A percentile compares a stretch with the other conserved stretches of the same genome.
Conservation (phyloP, 1,140 invertebrate genomes). For the Meloidogyne exigua region DNA sequence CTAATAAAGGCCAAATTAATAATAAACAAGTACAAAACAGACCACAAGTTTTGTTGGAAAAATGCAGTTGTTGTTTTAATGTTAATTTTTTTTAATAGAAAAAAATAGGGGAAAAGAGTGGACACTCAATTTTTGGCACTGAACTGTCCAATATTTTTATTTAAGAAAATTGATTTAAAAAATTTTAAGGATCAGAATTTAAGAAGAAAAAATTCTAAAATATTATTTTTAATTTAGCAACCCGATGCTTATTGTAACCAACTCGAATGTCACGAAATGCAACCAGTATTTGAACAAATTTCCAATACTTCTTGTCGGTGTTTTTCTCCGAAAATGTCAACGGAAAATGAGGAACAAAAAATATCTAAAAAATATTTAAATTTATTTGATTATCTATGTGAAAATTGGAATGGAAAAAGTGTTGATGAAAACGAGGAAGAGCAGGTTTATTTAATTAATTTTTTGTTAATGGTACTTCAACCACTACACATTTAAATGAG, state of each 20-base stretch:
- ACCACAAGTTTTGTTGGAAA: not conserved
- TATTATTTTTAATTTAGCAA: slow-evolving; percentile 52
- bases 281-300: slow-evolving; percentile 38
- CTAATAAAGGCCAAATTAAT: not conserved
- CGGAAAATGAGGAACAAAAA: not conserved
- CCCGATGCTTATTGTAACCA: slow-evolving; percentile 46
- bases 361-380: not conserved
- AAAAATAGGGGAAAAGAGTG: too few species aligned
- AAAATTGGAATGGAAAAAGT: not conserved
- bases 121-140: too few species aligned
- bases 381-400: not conserved
- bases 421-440: not conserved
- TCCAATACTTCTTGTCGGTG: slow-evolving; percentile 47
- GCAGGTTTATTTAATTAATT: not conserved
- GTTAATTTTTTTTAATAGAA: not conserved
- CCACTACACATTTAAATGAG: too few species aligned
- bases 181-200: too few species aligned
- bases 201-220: slow-evolving; percentile 41
- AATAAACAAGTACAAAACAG: slow-evolving; percentile 6
- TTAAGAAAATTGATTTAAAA: too few species aligned
- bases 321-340: not conserved
- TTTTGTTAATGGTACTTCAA: not conserved
- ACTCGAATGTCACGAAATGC: slow-evolving; percentile 43
- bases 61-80: slow-evolving; percentile 8
- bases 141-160: too few species aligned